Conservation (phyloP, 2,888 invertebrate genomes). For the Heliconius ismenius region DNA sequence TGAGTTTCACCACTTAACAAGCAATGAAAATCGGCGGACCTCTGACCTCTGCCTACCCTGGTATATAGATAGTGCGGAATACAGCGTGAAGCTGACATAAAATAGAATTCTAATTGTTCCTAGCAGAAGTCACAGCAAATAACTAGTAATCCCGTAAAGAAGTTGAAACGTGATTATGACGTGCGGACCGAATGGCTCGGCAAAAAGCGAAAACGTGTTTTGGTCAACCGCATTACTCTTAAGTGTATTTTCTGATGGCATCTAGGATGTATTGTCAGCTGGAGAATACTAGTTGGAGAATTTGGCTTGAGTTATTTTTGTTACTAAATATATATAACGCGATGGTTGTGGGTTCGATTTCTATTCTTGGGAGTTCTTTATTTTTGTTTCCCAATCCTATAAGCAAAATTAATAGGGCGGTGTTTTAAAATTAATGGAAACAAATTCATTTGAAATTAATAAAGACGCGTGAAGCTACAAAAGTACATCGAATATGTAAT, state of each 20-base stretch:
- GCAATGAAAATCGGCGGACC: no score
- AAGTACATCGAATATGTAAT: no score
- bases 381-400: no score
- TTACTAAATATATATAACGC: not conserved
- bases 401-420: no score
- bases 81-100: not conserved
- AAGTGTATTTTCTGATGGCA: slow-evolving; percentile 36
- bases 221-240: slow-evolving; percentile 55
- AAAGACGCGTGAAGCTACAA: no score
- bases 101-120: not conserved
- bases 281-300: not conserved
- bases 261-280: slow-evolving; percentile 24
- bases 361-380: no score
- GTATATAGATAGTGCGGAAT: no score
- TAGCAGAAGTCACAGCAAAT: not conserved
- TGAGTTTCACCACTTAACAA: no score
- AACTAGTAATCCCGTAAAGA: slow-evolving; percentile 6
- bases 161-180: slow-evolving; percentile 35
- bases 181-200: slow-evolving; percentile 36
- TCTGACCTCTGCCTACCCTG: no score
- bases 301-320: not conserved
- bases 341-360: no score
- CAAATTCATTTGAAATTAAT: no score
- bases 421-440: not conserved
- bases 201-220: slow-evolving; percentile 65